A percentile compares a stretch with the other conserved stretches of the same genome.
phyloP scores from a whole-genome alignment of 2,113 vertebrate species.

The Prunella fulvescens region DNA sequence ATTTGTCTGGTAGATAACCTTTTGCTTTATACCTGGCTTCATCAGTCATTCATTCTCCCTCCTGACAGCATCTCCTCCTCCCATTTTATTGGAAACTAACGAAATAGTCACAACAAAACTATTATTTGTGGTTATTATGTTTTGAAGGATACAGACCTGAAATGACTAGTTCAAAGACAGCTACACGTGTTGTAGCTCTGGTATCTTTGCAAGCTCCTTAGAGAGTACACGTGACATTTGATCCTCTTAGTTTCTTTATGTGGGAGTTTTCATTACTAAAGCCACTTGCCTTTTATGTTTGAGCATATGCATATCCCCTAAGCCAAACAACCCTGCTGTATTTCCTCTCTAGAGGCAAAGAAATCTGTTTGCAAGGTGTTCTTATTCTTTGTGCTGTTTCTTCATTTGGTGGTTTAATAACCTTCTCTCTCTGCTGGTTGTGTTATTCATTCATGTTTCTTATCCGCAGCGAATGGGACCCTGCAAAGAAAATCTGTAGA shows the following conservation, averaged over 20 bases:
- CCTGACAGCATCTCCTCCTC: not conserved
- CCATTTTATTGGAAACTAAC: not conserved
- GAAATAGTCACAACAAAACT: not conserved
- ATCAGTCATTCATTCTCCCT: not conserved
- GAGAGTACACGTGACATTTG: not conserved
- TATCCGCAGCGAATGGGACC: not conserved
- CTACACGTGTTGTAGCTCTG: not conserved
- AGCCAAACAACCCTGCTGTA: not conserved
- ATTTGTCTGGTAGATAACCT: not conserved
- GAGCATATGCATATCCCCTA: not conserved
- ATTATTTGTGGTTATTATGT: not conserved
- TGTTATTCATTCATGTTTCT: not conserved
- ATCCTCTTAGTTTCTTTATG: slow-evolving; percentile 11
- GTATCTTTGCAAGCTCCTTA: not conserved
- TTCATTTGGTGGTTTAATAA: slow-evolving; percentile 30
- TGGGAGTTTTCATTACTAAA: slow-evolving; percentile 19
- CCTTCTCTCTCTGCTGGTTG: not conserved
- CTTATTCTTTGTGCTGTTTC: not conserved
- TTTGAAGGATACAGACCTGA: not conserved
- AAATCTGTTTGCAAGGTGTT: slow-evolving; percentile 21
- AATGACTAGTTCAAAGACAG: not conserved
- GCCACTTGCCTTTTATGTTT: slow-evolving; percentile 2
- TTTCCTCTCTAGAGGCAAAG: not conserved
- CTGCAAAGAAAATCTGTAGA: not conserved
- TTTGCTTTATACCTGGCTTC: not conserved